Evolutionary conservation across 2,888 invertebrate species (phyloP).

Genomic region (Esperia sulphurella): DNA sequence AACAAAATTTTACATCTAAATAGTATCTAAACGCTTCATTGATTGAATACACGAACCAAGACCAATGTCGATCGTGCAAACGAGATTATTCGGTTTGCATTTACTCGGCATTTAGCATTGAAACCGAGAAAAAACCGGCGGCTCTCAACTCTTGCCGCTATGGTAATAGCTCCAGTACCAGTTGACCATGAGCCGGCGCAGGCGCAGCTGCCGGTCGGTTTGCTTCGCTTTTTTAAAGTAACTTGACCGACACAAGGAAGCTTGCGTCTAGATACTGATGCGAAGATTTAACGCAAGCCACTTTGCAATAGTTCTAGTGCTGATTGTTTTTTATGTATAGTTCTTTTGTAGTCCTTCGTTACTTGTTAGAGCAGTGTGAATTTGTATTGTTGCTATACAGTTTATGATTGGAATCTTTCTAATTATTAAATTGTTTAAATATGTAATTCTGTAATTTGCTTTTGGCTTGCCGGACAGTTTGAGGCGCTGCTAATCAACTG

Average conservation of each 20-base stretch:
- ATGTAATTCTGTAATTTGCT: too few relatives aligned
- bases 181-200: constrained; percentile 69
- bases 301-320: too few relatives aligned
- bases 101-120: constrained; percentile 44
- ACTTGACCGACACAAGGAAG: constrained; percentile 22
- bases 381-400: too few relatives aligned
- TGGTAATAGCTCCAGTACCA: constrained; percentile 45
- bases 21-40: background rate
- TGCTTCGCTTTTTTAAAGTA: constrained; percentile 36
- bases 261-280: background rate
- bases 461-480: too few relatives aligned
- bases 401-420: too few relatives aligned
- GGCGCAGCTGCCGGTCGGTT: constrained; percentile 50
- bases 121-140: constrained; percentile 54
- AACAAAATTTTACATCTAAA: background rate
- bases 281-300: background rate
- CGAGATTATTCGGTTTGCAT: constrained; percentile 38
- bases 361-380: too few relatives aligned
- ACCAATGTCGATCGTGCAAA: constrained; percentile 43
- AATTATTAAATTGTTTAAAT: too few relatives aligned
- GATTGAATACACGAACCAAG: constrained; percentile 29
- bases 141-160: constrained; percentile 37
- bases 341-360: too few relatives aligned
- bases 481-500: background rate
- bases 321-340: too few relatives aligned